phyloP scores from a whole-genome alignment of 1,140 invertebrate genomes.

The Drosophila punjabiensis region DNA sequence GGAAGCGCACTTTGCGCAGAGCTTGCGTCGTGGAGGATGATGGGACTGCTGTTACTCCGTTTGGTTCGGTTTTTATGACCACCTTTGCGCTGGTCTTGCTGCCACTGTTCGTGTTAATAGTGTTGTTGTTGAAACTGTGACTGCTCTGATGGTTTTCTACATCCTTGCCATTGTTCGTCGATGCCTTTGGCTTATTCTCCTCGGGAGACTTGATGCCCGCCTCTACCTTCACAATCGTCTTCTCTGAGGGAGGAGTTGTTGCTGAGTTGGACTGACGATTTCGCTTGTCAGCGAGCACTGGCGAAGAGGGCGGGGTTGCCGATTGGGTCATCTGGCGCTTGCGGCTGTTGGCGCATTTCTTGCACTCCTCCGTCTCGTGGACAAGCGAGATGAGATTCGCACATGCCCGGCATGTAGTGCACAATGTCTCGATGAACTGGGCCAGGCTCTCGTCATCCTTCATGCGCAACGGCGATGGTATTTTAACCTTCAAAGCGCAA shows the following conservation, averaged over 20 bases:
- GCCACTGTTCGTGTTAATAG: conserved; percentile 35
- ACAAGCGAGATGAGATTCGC: conserved; percentile 82
- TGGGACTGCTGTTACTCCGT: conserved; percentile 35
- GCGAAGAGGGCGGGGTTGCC: conserved; percentile 69
- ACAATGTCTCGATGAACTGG: conserved; percentile 83
- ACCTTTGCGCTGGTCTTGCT: conserved; percentile 43
- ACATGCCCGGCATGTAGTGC: conserved; percentile 84
- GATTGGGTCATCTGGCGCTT: conserved; percentile 65
- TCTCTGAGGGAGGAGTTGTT: conserved; percentile 45
- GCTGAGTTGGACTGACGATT: conserved; percentile 58
- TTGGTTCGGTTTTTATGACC: conserved; percentile 66
- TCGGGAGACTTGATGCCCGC: conserved; percentile 39
- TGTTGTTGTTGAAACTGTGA: conserved; percentile 41
- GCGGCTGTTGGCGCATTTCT: conserved; percentile 75
- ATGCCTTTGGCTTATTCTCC: conserved; percentile 46
- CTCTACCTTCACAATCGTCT: conserved; percentile 64
- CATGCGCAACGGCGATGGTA: conserved; percentile 79
- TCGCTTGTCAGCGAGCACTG: conserved; percentile 75
- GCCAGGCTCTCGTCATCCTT: conserved; percentile 80
- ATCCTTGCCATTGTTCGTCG: conserved; percentile 53
- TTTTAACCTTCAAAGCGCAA: conserved; percentile 69
- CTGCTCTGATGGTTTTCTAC: conserved; percentile 41
- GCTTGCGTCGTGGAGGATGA: conserved; percentile 59
- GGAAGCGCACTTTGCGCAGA: conserved; percentile 71
- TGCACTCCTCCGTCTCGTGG: conserved; percentile 83